Conservation (phyloP, 2,888 invertebrate species). For the Julus scanicus region DNA sequence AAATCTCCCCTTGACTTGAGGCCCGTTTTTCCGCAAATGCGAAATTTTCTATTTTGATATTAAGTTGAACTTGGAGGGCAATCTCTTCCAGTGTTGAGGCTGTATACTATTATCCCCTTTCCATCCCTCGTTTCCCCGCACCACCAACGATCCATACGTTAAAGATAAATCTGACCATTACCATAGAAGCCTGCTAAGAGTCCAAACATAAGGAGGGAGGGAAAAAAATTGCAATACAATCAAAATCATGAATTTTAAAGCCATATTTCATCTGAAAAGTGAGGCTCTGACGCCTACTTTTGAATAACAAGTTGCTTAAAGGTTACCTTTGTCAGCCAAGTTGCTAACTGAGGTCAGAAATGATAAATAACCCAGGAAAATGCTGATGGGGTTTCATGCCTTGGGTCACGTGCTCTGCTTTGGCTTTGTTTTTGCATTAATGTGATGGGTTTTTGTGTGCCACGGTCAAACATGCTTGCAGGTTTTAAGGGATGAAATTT, state of each 20-base stretch:
- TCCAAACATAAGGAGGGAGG: slow-evolving; percentile 44
- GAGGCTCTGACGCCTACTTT: slow-evolving; percentile 43
- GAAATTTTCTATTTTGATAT: slow-evolving; percentile 45
- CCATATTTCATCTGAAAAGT: slow-evolving; percentile 51
- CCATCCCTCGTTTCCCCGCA: background rate
- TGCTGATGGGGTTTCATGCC: slow-evolving; percentile 14
- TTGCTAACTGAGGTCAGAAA: slow-evolving; percentile 50
- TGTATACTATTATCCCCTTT: slow-evolving; percentile 20
- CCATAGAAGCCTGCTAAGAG: slow-evolving; percentile 38
- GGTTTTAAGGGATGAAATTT: background rate
- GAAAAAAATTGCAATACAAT: slow-evolving; percentile 50
- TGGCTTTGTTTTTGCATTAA: slow-evolving; percentile 21
- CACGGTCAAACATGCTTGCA: background rate
- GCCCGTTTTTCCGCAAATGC: slow-evolving; percentile 10
- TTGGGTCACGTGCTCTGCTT: background rate
- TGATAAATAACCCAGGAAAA: slow-evolving; percentile 44
- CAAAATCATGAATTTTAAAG: slow-evolving; percentile 52
- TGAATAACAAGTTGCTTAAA: slow-evolving; percentile 52
- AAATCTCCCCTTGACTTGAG: slow-evolving; percentile 24
- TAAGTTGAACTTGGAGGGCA: slow-evolving; percentile 38
- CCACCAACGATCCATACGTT: slow-evolving; percentile 42
- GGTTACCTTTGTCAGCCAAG: slow-evolving; percentile 45
- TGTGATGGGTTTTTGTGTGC: background rate
- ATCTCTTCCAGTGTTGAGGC: slow-evolving; percentile 26
- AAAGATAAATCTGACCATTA: slow-evolving; percentile 46